Evolutionary conservation across 2,797 vertebrate genomes (phyloP).

Genomic region (Bucorvus abyssinicus): DNA sequence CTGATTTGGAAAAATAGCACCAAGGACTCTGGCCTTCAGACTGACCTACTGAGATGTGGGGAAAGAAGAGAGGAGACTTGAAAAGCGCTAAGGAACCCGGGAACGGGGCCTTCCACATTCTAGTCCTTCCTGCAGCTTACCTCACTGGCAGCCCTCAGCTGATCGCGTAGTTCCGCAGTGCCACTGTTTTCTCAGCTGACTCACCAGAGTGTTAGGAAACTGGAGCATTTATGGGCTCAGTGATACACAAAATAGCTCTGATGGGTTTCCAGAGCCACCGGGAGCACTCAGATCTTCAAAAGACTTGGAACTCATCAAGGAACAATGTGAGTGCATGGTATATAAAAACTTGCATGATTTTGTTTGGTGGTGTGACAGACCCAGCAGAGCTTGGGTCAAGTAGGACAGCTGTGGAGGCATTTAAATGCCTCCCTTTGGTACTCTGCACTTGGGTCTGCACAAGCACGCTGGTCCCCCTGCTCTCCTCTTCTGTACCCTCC

Average conservation of each 20-base stretch:
- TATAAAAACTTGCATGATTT: not conserved
- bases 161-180: not conserved
- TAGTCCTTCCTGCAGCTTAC: not conserved
- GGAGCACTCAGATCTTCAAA: not conserved
- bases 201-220: not conserved
- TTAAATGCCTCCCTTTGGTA: not conserved
- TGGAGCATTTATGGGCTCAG: not conserved
- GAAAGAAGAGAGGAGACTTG: not conserved
- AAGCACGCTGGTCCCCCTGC: not conserved
- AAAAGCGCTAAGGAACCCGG: not conserved
- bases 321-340: not conserved
- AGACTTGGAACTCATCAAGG: not conserved
- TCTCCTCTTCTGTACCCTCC: not conserved
- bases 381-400: not conserved
- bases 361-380: not conserved
- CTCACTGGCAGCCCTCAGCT: not conserved
- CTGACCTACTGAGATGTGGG: rapidly evolving
- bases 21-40: not conserved
- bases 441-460: not conserved
- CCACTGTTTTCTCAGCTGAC: not conserved
- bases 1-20: not conserved
- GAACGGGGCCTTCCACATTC: not conserved
- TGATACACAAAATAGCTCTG: not conserved
- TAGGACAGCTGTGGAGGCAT: not conserved
- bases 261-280: not conserved